These are phyloP conservation scores for Morpho achilles DNA, from an alignment of 2,888 invertebrate genomes.

Conservation along the genomic window DNA sequence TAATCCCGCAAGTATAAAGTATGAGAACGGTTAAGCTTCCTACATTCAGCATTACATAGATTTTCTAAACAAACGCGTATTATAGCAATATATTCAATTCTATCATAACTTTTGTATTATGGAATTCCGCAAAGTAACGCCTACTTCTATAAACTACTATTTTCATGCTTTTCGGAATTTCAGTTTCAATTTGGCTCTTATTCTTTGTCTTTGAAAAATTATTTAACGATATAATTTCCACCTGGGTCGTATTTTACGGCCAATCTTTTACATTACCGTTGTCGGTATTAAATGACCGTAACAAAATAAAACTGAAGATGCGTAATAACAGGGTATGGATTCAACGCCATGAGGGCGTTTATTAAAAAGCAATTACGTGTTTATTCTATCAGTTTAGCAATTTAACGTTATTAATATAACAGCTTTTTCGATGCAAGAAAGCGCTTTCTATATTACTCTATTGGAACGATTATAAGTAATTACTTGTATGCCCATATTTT, in stretches of 20 bases:
- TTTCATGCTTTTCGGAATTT: no score
- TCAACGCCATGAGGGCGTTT: slow-evolving; percentile 43
- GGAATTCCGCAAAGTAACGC: no score
- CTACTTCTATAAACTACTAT: no score
- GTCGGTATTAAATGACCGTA: slow-evolving; percentile 31
- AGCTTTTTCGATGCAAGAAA: slow-evolving; percentile 29
- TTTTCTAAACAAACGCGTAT: no score
- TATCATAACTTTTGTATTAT: no score
- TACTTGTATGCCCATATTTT: slow-evolving; percentile 23
- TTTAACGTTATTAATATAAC: slow-evolving; percentile 50
- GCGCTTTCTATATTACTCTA: slow-evolving; percentile 39
- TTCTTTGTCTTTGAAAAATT: no score
- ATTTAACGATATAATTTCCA: not conserved
- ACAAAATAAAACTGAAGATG: slow-evolving; percentile 32
- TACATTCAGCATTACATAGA: no score
- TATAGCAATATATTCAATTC: no score
- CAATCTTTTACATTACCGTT: slow-evolving; percentile 25
- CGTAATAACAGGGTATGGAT: slow-evolving; percentile 45
- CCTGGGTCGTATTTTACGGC: slow-evolving; percentile 17
- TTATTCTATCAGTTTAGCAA: slow-evolving; percentile 50
- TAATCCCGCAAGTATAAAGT: no score
- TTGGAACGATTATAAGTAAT: slow-evolving; percentile 36
- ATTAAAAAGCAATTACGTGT: slow-evolving; percentile 60
- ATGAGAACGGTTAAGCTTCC: no score
- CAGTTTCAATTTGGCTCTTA: no score